Evolutionary conservation across 2,888 invertebrate genomes (phyloP).

Genomic region (Podotricha telesiphe): DNA sequence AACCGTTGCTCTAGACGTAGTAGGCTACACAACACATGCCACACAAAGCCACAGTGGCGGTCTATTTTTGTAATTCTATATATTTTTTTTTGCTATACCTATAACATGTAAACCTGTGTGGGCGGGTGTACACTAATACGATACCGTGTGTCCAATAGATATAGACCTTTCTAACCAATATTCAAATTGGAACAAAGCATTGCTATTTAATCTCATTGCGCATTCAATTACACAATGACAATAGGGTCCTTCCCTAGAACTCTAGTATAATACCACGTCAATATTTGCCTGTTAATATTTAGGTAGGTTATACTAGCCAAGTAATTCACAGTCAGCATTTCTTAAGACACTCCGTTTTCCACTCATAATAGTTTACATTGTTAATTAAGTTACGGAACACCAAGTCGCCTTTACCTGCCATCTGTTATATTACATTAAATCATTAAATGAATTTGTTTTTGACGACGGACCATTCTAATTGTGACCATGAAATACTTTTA

Average conservation of each 20-base stretch:
- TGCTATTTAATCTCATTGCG: constrained; percentile 23
- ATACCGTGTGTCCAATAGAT: constrained; percentile 1
- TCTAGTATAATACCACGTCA: constrained; percentile 5
- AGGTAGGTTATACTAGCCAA: not conserved
- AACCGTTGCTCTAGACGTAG: not conserved
- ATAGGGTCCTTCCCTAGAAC: constrained; percentile 27
- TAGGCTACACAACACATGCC: constrained; percentile 1
- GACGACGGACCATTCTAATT: too few species aligned
- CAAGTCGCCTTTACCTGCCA: too few species aligned
- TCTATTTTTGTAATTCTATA: constrained; percentile 6
- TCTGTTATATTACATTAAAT: too few species aligned
- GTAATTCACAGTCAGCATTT: too few species aligned
- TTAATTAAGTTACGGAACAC: too few species aligned
- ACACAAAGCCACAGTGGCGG: constrained; percentile 1
- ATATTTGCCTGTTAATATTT: constrained; percentile 8
- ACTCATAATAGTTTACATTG: too few species aligned
- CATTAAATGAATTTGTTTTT: too few species aligned
- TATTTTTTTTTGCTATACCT: constrained; percentile 10
- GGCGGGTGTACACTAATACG: not conserved
- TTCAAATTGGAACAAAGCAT: constrained; percentile 3
- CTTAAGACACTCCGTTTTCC: too few species aligned
- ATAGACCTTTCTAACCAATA: constrained; percentile 1
- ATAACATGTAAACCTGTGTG: not conserved
- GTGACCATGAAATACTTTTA: too few species aligned
- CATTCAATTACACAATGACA: constrained; percentile 22